Percentiles rank a stretch among this genome's conserved stretches.
Conservation (phyloP, 1,140 invertebrate genomes). For the Vanessa atalanta region DNA sequence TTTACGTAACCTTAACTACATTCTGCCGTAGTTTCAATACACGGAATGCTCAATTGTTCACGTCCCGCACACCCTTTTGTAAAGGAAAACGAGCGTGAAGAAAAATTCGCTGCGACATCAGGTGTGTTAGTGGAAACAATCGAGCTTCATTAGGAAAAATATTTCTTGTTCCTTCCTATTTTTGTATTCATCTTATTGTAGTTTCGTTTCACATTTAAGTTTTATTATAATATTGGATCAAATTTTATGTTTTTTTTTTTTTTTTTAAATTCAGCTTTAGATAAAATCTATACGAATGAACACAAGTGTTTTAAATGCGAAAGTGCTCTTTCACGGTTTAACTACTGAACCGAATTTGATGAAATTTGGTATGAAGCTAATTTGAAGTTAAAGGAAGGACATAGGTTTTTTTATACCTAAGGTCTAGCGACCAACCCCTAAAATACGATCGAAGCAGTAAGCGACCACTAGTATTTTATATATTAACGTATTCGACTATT, state of each 20-base stretch:
- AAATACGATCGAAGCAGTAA: too few species aligned
- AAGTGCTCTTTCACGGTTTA: too few species aligned
- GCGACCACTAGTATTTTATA: too few species aligned
- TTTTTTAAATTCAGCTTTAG: too few species aligned
- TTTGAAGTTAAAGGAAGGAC: too few species aligned
- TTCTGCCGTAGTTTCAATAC: constrained; percentile 25
- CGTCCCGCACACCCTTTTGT: constrained; percentile 34
- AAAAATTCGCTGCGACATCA: constrained; percentile 51
- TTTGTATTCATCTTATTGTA: background rate
- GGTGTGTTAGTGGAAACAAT: constrained; percentile 64
- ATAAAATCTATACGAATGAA: too few species aligned
- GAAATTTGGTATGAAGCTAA: too few species aligned
- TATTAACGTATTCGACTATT: too few species aligned
- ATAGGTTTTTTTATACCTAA: too few species aligned
- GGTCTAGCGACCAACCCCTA: too few species aligned
- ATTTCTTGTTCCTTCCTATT: constrained; percentile 35
- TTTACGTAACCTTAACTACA: constrained; percentile 7
- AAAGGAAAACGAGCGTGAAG: constrained; percentile 40
- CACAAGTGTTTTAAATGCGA: too few species aligned
- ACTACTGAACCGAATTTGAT: too few species aligned
- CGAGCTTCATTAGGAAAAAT: constrained; percentile 63
- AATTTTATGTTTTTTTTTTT: background rate
- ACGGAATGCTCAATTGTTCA: constrained; percentile 33
- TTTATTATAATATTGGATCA: background rate
- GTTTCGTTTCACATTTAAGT: background rate